Percentiles rank a stretch among this genome's conserved stretches.
phyloP scores from a whole-genome alignment of 2,888 invertebrate species.

The Clepsis dumicolana region DNA sequence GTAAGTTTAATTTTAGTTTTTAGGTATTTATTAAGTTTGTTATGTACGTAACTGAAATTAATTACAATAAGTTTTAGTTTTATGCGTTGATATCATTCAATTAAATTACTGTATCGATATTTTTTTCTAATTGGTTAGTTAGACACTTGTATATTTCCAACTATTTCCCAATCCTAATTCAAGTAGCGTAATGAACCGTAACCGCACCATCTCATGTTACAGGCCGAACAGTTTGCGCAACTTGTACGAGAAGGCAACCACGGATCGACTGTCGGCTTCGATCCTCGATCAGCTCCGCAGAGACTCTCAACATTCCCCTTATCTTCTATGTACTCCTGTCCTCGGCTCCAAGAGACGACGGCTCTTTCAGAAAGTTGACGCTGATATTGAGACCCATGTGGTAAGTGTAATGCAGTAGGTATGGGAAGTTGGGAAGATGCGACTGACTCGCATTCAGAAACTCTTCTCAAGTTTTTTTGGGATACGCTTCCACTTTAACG shows the following conservation, averaged over 20 bases:
- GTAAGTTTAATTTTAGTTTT: too few relatives aligned
- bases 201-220: slow-evolving; percentile 44
- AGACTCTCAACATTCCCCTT: slow-evolving; percentile 88
- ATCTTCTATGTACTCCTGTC: slow-evolving; percentile 93
- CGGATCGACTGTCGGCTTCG: slow-evolving; percentile 88
- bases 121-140: too few relatives aligned
- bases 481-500: too few relatives aligned
- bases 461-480: too few relatives aligned
- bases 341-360: slow-evolving; percentile 90
- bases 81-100: too few relatives aligned
- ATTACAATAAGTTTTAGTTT: too few relatives aligned
- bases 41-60: too few relatives aligned
- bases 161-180: not conserved
- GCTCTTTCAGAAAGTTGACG: slow-evolving; percentile 89
- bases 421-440: not conserved
- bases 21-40: too few relatives aligned
- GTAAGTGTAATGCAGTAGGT: slow-evolving; percentile 85
- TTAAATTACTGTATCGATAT: too few relatives aligned
- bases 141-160: too few relatives aligned
- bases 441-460: too few relatives aligned
- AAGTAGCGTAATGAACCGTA: slow-evolving; percentile 3
- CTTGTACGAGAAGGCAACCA: slow-evolving; percentile 92
- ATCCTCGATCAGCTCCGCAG: slow-evolving; percentile 88
- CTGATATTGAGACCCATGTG: slow-evolving; percentile 95
- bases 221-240: slow-evolving; percentile 91